Percentiles rank a stretch among this genome's conserved stretches.
Conservation (phyloP, 2,113 vertebrate genomes). For the Lontra canadensis region DNA sequence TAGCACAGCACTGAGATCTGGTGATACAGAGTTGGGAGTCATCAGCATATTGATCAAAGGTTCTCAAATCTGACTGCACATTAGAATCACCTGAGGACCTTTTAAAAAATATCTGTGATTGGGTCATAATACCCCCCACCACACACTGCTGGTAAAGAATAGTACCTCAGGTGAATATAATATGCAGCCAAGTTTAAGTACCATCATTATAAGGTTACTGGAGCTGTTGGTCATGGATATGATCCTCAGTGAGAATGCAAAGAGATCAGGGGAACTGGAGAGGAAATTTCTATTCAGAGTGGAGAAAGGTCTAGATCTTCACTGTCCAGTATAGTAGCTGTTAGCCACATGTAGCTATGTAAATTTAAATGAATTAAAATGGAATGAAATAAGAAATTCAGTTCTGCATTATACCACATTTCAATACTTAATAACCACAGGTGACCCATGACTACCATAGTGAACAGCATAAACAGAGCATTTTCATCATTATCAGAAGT, state of each 20-base stretch:
- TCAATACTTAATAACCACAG: background rate
- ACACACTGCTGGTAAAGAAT: background rate
- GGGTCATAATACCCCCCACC: background rate
- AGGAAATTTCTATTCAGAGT: constrained; percentile 19
- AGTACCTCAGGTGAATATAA: background rate
- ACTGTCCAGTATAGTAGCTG: background rate
- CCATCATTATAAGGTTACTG: background rate
- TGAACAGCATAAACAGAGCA: background rate
- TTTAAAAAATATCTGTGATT: background rate
- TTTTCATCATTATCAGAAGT: constrained; percentile 1
- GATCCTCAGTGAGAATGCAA: background rate
- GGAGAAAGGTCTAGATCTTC: background rate
- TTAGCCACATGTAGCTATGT: background rate
- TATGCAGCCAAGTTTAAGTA: background rate
- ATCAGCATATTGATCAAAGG: constrained; percentile 4
- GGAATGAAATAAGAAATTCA: constrained; percentile 9
- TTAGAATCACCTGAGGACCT: background rate
- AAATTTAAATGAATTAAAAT: constrained; percentile 30
- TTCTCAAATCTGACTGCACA: background rate
- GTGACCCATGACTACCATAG: background rate
- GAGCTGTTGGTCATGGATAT: background rate
- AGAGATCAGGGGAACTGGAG: background rate
- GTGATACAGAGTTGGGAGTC: background rate
- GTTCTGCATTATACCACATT: background rate
- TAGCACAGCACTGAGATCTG: background rate